Evolutionary conservation across 2,113 vertebrate species (phyloP).

Genomic region (Empidonax traillii): DNA sequence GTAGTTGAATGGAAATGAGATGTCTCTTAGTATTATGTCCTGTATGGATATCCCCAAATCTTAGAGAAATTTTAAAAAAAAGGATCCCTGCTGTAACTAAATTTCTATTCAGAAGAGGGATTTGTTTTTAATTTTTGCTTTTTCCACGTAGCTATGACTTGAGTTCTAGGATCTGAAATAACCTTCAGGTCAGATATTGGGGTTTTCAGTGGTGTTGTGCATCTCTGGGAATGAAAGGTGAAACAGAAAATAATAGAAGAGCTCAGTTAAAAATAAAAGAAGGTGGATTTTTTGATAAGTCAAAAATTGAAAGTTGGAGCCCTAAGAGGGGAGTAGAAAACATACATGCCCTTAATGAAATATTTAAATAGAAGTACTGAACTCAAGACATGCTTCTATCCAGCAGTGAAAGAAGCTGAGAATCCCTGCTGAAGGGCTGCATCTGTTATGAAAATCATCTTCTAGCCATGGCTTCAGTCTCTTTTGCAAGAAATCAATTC

Average conservation of each 20-base stretch:
- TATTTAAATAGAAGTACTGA: conserved; percentile 47
- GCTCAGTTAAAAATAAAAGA: not conserved
- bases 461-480: conserved; percentile 43
- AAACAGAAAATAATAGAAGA: not conserved
- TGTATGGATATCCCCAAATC: not conserved
- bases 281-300: not conserved
- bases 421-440: conserved; percentile 59
- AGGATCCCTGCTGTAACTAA: not conserved
- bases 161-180: not conserved
- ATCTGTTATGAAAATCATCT: conserved; percentile 60
- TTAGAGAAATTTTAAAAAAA: not conserved
- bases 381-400: conserved; percentile 48
- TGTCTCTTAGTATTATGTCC: not conserved
- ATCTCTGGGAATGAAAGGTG: not conserved
- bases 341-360: conserved; percentile 37
- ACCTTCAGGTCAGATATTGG: not conserved
- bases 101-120: not conserved
- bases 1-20: not conserved
- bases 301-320: not conserved
- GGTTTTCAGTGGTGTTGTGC: not conserved
- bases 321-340: not conserved
- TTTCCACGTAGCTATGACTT: not conserved
- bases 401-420: conserved; percentile 51
- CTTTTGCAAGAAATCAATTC: conserved; percentile 60
- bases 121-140: not conserved